Base-by-base conservation (phyloP, 1,140 invertebrate species). In the Drosophila sechellia region DNA sequence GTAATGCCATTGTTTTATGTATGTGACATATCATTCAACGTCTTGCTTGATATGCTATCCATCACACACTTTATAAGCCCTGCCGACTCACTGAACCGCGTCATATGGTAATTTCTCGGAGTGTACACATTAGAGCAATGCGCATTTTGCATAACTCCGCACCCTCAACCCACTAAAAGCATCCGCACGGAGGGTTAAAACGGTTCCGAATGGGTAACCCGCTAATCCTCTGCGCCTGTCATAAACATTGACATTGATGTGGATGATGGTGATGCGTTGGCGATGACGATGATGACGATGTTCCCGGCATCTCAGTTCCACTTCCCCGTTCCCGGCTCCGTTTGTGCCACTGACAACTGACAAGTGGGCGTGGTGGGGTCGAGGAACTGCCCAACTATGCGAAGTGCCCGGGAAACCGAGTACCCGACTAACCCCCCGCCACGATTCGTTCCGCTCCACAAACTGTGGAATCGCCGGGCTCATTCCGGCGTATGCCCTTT, bases 221-320 rank as follows among this genome's bases (percentile, higher is more conserved):
- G 83, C 83, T 87, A 87, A 87, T 87, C 83, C 79, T 79, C 70
- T 83, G 84, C 71, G 83, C 83, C 83, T 87, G 83, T 87, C 83
- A 87, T 87, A 87, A 87, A 70, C 83, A 87, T 85, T 87, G 83
- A 87, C 84, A 77, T 87, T 87, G 83, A 87, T 87, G 83, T 85
- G 83, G 76, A 71, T 60, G 79, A 48, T 59, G 72, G 17, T 13
- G 61, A 57, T 73, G 58, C 12, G 49, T 22, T 46, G 73, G 8
- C 37, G 49, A 42, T 70, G 54, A 46, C 25, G 49, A 65, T 37
- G 57, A 34, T 66, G 59, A 57, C 60, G 68, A 45, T 56, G 68
- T 40, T 74, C 25, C 27, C 27, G 27, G 25, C 13, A 39, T 34
- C 17, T 10, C 15, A 45, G 42, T 43, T 20, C 20, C 20, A 46